Conservation (phyloP, 2,888 invertebrate species). For the Leptopilina myrica region DNA sequence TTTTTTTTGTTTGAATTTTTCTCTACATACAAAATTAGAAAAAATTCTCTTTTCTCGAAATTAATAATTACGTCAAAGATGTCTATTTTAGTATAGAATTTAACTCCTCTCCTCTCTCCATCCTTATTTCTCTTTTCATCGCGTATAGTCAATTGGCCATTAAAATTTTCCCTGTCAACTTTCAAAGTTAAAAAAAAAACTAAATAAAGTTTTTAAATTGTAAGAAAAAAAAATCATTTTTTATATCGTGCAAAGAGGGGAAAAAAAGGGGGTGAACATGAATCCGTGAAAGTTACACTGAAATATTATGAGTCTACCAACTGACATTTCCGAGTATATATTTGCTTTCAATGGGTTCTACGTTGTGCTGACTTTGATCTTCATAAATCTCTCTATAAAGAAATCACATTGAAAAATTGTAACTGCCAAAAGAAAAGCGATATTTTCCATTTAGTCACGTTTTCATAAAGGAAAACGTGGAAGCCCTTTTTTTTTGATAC, state of each 20-base stretch:
- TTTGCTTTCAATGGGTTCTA: slow-evolving; percentile 2
- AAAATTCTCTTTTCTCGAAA: neutral
- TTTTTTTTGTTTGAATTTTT: neutral
- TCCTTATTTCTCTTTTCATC: neutral
- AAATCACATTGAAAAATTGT: neutral
- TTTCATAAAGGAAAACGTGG: too few relatives aligned
- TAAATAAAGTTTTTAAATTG: slow-evolving; percentile 6
- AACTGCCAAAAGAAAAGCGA: neutral
- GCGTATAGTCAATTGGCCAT: neutral
- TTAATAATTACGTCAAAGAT: neutral
- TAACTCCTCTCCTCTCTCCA: too few relatives aligned
- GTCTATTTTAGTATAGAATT: too few relatives aligned
- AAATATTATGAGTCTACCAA: slow-evolving; percentile 14
- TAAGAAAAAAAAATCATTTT: neutral
- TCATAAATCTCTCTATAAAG: slow-evolving; percentile 3
- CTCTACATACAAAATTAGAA: neutral
- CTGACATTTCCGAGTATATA: neutral
- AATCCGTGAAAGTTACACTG: neutral
- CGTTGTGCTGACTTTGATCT: neutral
- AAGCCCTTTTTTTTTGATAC: too few relatives aligned
- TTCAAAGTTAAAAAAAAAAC: neutral
- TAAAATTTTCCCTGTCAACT: neutral
- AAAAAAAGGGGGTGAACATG: neutral
- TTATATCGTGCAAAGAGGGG: neutral
- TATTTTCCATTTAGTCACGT: too few relatives aligned